These are phyloP conservation scores for Drosophila micromelanica DNA, from an alignment of 1,140 invertebrate genomes.

Conservation along the genomic window DNA sequence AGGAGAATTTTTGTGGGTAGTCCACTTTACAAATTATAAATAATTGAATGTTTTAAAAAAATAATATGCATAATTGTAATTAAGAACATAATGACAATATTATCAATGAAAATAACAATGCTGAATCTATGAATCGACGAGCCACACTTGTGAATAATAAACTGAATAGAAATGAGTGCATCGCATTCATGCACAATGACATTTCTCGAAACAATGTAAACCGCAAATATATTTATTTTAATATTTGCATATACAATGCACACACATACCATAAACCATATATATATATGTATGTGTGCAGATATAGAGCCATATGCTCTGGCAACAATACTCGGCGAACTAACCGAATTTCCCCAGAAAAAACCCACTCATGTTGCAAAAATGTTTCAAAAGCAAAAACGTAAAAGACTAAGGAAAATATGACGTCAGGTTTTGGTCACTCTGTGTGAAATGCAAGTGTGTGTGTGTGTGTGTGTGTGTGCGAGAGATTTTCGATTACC, in stretches of 20 bases:
- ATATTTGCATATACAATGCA: background rate
- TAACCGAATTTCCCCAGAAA: conserved; percentile 70
- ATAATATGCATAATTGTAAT: too few species aligned
- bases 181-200: conserved; percentile 29
- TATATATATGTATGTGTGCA: background rate
- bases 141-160: conserved; percentile 12
- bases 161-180: conserved; percentile 17
- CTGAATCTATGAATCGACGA: background rate
- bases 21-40: too few species aligned
- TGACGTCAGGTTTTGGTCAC: conserved; percentile 75
- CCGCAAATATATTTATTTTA: conserved; percentile 4
- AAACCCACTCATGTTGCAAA: conserved; percentile 76
- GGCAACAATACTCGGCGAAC: conserved; percentile 27
- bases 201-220: conserved; percentile 40
- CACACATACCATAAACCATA: background rate
- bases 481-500: conserved; percentile 26
- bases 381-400: conserved; percentile 55
- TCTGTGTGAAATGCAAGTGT: conserved; percentile 17
- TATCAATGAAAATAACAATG: too few species aligned
- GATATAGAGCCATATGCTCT: conserved; percentile 38
- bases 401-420: conserved; percentile 63
- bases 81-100: background rate
- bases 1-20: too few species aligned
- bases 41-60: too few species aligned
- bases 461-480: conserved; percentile 32